Evolutionary conservation across 1,140 invertebrate species (phyloP), one percentile per base, ranked within the genome.

Genomic region (Lasioglossum baleicum): DNA sequence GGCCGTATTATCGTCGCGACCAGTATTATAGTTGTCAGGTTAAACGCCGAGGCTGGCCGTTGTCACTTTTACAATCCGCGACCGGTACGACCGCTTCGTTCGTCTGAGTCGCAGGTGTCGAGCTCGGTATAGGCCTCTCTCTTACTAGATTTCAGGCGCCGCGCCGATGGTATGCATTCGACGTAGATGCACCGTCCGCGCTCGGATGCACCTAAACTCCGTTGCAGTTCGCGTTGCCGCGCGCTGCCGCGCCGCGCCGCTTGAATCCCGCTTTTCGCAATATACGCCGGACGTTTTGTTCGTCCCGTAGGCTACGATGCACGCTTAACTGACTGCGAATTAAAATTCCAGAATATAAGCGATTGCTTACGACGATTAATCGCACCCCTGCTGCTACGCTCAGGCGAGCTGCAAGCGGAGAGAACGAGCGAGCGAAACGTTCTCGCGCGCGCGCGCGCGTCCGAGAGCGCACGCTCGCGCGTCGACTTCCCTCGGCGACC

Each of bases 331-430:
- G 85, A 86, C 84, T 82, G 85, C 84, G 85, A 87, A 87, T 87
- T 87, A 87, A 87, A 87, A 87, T 87, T 87, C 85, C 84, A 66
- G 78, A 56, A 86, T 87, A 87, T 87, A 87, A 87, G 85, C 86
- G 87, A 88, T 88, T 88, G 87, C 87, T 88, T 88, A 87, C 86
- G 87, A 88, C 87, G 87, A 88, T 88, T 88, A 88, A 88, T 88
- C 86, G 87, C 87, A 88, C 86, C 87, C 87, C 87, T 88, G 87
- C 87, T 88, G 87, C 61, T 83, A 84, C 78, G 79, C 64, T 22
- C 75, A 53, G 8, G 10, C 10, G 13, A 48, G 10, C 10, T 48
- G 10, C 44, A 11, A 35, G 5, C 35, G 35, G 35, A 35, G 35
- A 35, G 35, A 35, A 35, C 35, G 35, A 35, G 35, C 35, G 35